A percentile compares a stretch with the other conserved stretches of the same genome.
Conservation (phyloP, 2,888 invertebrate species). For the Drosophila leonis region DNA sequence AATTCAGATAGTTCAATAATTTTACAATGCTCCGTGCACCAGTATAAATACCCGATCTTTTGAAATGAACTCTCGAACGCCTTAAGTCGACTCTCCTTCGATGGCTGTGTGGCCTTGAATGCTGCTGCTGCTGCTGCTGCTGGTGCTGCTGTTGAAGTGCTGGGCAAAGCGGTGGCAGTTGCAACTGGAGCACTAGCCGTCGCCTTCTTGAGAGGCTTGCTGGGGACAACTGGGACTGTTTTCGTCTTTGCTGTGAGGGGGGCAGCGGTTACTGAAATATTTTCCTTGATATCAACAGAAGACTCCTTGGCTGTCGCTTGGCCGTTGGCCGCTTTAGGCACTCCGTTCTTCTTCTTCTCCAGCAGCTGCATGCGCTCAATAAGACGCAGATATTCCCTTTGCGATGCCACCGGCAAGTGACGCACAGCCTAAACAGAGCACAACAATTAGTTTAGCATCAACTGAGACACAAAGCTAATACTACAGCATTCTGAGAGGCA, state of each 20-base stretch:
- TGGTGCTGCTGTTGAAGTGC: slow-evolving; percentile 21
- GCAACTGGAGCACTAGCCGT: not conserved
- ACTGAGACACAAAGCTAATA: not conserved
- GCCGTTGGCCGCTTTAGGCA: not conserved
- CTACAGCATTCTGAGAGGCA: not conserved
- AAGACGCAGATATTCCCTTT: slow-evolving; percentile 83
- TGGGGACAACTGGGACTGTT: not conserved
- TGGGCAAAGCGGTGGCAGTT: slow-evolving; percentile 10
- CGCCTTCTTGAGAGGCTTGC: slow-evolving; percentile 1
- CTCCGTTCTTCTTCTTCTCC: slow-evolving; percentile 70
- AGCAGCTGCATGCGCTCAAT: slow-evolving; percentile 84
- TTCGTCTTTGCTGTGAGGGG: not conserved
- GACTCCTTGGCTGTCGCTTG: not conserved
- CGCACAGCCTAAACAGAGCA: slow-evolving; percentile 80
- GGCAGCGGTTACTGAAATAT: not conserved
- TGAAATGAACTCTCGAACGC: slow-evolving; percentile 81
- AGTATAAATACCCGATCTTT: slow-evolving; percentile 76
- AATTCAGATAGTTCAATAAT: not conserved
- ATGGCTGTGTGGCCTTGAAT: slow-evolving; percentile 19
- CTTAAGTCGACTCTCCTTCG: slow-evolving; percentile 68
- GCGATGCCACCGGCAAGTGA: slow-evolving; percentile 84
- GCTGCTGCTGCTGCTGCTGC: not conserved
- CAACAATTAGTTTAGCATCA: not conserved
- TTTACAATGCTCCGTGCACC: not conserved
- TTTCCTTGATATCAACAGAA: not conserved